Percentiles rank a stretch among this genome's conserved stretches.
phyloP scores from a whole-genome alignment of 2,113 vertebrate species.

The Corapipo altera region DNA sequence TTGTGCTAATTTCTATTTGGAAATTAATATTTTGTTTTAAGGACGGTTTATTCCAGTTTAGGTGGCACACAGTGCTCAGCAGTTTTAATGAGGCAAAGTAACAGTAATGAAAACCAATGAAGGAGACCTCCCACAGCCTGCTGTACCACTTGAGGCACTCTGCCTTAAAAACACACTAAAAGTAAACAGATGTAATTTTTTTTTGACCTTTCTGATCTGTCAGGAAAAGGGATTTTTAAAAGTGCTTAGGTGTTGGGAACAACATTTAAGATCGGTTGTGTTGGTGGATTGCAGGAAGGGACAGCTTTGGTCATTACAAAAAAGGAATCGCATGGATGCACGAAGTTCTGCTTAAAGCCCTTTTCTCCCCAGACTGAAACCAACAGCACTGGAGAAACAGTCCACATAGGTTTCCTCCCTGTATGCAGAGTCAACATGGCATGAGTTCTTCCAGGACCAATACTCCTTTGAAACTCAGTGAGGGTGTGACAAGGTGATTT shows the following conservation, averaged over 20 bases:
- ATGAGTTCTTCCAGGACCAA: neutral
- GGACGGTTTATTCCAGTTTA: neutral
- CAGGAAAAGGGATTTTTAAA: neutral
- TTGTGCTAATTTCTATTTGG: neutral
- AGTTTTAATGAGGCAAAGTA: neutral
- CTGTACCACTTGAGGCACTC: neutral
- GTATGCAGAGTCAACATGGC: neutral
- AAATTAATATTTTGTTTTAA: neutral
- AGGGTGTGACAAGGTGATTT: neutral
- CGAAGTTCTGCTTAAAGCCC: neutral
- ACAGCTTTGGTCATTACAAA: neutral
- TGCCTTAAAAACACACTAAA: neutral
- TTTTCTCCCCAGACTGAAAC: neutral
- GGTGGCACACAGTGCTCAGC: neutral
- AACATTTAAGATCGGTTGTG: neutral
- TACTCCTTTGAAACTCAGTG: neutral
- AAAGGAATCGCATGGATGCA: fast-evolving
- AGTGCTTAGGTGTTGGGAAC: neutral
- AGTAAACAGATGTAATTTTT: neutral
- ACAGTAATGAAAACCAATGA: neutral
- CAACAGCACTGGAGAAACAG: neutral
- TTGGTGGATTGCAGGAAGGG: neutral
- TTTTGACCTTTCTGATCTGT: neutral
- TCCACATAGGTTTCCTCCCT: neutral
- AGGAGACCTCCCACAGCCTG: neutral